These are phyloP conservation scores for Diplogasteroides magnus DNA, from an alignment of 1,140 invertebrate genomes.

Conservation along the genomic window DNA sequence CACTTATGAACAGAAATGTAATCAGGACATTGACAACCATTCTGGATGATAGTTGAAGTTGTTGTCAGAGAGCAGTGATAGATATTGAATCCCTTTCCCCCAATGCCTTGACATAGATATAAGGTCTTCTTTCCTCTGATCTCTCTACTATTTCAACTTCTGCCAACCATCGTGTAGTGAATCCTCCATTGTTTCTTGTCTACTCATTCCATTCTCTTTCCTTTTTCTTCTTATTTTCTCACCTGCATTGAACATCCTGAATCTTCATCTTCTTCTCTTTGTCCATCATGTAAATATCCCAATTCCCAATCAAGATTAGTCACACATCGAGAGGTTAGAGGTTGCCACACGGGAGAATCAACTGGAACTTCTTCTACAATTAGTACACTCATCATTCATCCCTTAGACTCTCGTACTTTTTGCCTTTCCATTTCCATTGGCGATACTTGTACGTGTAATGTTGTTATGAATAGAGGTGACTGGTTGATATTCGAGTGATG, in stretches of 20 bases:
- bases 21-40: too few species aligned
- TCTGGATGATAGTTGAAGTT: too few species aligned
- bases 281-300: constrained; percentile 3
- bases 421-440: background rate
- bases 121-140: constrained; percentile 12
- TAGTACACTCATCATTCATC: background rate
- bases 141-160: constrained; percentile 34
- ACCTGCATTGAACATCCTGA: constrained; percentile 18
- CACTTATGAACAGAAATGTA: too few species aligned
- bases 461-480: constrained; percentile 11
- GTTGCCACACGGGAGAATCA: constrained; percentile 33
- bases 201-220: background rate
- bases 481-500: background rate
- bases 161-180: constrained; percentile 27
- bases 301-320: constrained; percentile 19
- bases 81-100: constrained; percentile 12
- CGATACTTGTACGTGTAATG: constrained; percentile 5
- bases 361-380: constrained; percentile 15
- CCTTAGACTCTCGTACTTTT: background rate
- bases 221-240: constrained; percentile 2
- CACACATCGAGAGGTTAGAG: constrained; percentile 17
- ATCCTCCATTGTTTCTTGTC: constrained; percentile 4
- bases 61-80: constrained; percentile 15
- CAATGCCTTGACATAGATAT: constrained; percentile 25
- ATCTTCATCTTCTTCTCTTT: constrained; percentile 30